Conservation (phyloP, 1,140 invertebrate genomes). For the Drosophila tani region DNA sequence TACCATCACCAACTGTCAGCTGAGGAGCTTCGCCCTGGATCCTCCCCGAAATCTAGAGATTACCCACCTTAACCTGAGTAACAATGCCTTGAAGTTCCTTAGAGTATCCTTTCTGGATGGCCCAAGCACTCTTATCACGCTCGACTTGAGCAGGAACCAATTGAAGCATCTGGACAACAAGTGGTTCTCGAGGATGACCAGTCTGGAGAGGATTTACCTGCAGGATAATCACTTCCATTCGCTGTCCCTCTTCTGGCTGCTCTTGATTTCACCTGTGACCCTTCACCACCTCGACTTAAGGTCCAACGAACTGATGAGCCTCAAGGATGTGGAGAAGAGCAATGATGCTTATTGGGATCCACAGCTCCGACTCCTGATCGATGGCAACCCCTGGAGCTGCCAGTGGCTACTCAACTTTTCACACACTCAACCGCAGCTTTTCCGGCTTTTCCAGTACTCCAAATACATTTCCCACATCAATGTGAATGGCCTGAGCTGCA, state of each 20-base stretch:
- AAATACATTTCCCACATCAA: conserved; percentile 82
- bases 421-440: conserved; percentile 67
- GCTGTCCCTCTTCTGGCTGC: conserved; percentile 43
- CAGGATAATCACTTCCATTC: conserved; percentile 51
- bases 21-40: conserved; percentile 39
- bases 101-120: neutral
- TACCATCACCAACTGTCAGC: conserved; percentile 50
- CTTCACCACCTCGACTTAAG: conserved; percentile 53
- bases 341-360: conserved; percentile 7
- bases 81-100: conserved; percentile 54
- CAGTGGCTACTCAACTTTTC: conserved; percentile 76
- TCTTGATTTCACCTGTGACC: conserved; percentile 21
- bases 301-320: conserved; percentile 49
- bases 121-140: conserved; percentile 19
- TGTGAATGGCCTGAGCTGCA: conserved; percentile 76
- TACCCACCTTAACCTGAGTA: conserved; percentile 57
- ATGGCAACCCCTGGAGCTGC: conserved; percentile 80
- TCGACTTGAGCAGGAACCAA: conserved; percentile 71
- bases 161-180: conserved; percentile 39
- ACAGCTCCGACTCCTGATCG: conserved; percentile 61
- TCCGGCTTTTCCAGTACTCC: conserved; percentile 73
- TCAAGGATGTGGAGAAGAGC: conserved; percentile 14
- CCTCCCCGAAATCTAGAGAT: neutral
- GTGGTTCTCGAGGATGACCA: conserved; percentile 59
- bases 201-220: conserved; percentile 40